Percentiles rank a stretch among this genome's conserved stretches.
phyloP scores from a whole-genome alignment of 92 coral and sea anemone genomes.

The Isaurus tuberculatus region DNA sequence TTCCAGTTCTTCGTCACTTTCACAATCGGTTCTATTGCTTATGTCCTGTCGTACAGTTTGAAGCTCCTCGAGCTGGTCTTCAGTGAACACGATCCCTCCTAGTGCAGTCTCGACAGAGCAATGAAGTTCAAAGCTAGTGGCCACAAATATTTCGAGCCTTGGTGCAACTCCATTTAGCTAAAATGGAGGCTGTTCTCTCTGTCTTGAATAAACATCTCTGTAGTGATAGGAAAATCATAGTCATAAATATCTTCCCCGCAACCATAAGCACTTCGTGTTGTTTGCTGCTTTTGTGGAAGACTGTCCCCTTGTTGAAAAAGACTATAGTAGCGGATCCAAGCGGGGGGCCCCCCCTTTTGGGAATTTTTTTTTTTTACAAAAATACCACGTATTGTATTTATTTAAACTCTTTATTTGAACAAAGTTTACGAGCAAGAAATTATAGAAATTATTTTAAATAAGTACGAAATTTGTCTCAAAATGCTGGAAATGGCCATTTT shows the following conservation, averaged over 20 bases:
- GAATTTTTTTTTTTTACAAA: too few species aligned
- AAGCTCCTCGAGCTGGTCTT: slow-evolving; percentile 57
- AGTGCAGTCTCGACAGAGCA: slow-evolving; percentile 45
- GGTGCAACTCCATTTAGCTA: slow-evolving; percentile 52
- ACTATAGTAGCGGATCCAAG: too few species aligned
- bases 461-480: too few species aligned
- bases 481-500: too few species aligned
- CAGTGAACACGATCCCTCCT: slow-evolving; percentile 50
- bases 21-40: slow-evolving; percentile 36
- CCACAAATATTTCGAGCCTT: slow-evolving; percentile 38
- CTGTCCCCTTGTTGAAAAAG: neutral
- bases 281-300: neutral
- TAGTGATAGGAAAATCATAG: slow-evolving; percentile 44
- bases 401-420: too few species aligned
- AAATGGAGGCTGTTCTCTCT: slow-evolving; percentile 51
- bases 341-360: too few species aligned
- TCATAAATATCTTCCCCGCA: slow-evolving; percentile 30
- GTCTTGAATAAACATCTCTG: slow-evolving; percentile 42
- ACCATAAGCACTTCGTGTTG: slow-evolving; percentile 33
- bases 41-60: slow-evolving; percentile 44
- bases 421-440: too few species aligned
- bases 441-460: too few species aligned
- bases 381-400: too few species aligned
- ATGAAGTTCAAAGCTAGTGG: slow-evolving; percentile 47
- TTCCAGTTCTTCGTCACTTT: neutral